These are phyloP conservation scores for Lacerta agilis DNA, from an alignment of 2,797 vertebrate genomes.

Conservation along the genomic window DNA sequence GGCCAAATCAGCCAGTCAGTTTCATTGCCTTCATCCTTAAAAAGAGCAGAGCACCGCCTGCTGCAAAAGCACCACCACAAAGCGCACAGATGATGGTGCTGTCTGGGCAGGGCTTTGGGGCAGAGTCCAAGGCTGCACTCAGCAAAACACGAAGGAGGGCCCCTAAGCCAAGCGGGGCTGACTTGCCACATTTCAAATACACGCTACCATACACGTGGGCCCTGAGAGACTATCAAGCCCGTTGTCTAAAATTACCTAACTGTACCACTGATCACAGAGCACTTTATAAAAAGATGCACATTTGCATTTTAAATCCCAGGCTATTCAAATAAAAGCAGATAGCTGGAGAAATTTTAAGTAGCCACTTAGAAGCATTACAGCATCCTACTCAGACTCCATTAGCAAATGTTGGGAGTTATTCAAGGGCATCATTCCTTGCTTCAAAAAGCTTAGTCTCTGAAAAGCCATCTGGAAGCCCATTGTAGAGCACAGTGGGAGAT, in stretches of 20 bases:
- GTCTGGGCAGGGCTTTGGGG: neutral
- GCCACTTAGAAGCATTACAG: slow-evolving; percentile 10
- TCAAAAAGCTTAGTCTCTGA: neutral
- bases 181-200: neutral
- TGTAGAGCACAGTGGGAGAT: slow-evolving; percentile 22
- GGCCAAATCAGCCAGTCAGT: neutral
- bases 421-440: neutral
- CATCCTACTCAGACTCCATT: slow-evolving; percentile 17
- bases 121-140: neutral
- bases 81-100: neutral
- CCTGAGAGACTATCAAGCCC: neutral
- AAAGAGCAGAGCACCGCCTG: neutral
- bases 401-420: neutral
- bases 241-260: neutral
- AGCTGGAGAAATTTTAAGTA: neutral
- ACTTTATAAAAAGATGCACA: slow-evolving; percentile 16
- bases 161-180: neutral
- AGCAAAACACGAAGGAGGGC: neutral
- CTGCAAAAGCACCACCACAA: neutral
- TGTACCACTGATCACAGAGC: neutral
- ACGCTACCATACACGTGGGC: neutral
- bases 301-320: slow-evolving; percentile 11
- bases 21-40: neutral
- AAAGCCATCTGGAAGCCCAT: slow-evolving; percentile 8
- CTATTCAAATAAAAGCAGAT: slow-evolving; percentile 16